These are phyloP conservation scores for Pollenia angustigena DNA, from an alignment of 2,888 invertebrate species.

Conservation along the genomic window DNA sequence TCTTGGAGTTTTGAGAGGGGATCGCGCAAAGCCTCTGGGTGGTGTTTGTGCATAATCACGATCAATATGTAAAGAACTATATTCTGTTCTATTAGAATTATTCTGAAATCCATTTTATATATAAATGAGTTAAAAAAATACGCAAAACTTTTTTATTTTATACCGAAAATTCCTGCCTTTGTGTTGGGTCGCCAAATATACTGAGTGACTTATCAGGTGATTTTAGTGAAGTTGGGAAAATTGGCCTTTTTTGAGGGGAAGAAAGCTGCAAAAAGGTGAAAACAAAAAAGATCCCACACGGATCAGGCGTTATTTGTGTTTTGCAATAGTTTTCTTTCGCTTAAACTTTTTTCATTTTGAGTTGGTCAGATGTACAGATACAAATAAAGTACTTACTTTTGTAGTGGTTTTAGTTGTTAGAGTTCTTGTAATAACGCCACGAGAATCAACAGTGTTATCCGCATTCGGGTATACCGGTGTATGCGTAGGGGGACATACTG, in stretches of 20 bases:
- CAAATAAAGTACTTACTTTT: conserved; percentile 4
- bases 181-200: not conserved
- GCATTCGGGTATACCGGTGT: not conserved
- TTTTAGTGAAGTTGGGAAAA: not conserved
- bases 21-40: not conserved
- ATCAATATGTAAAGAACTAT: not conserved
- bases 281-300: too few relatives aligned
- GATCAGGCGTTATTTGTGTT: too few relatives aligned
- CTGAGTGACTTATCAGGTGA: not conserved
- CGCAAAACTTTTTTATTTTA: not conserved
- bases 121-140: not conserved
- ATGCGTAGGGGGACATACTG: not conserved
- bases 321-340: not conserved
- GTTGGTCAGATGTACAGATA: too few relatives aligned
- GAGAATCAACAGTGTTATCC: not conserved
- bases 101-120: not conserved
- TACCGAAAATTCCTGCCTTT: not conserved
- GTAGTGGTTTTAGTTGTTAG: not conserved
- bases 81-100: not conserved
- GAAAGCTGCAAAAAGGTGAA: not conserved
- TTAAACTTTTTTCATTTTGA: too few relatives aligned
- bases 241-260: not conserved
- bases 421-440: not conserved
- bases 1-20: not conserved
- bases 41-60: conserved; percentile 1